These are phyloP conservation scores for Vanessa tameamea DNA, from an alignment of 1,140 invertebrate genomes.

Conservation along the genomic window DNA sequence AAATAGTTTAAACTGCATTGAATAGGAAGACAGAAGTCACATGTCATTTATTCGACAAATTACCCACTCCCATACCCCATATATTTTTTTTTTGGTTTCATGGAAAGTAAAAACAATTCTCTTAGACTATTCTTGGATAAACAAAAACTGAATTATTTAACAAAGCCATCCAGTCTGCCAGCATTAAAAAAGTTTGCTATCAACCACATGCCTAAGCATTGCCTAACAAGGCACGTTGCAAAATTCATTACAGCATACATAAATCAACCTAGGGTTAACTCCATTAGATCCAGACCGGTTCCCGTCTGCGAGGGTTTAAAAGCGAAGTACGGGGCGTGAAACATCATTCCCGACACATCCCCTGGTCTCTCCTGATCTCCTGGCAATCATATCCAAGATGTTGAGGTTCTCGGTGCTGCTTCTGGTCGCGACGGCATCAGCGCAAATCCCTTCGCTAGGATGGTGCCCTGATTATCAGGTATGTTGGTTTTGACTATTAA, in stretches of 20 bases:
- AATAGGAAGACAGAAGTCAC: no score
- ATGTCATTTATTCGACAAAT: no score
- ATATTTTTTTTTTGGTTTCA: no score
- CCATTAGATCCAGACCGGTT: conserved; percentile 75
- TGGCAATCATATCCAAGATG: conserved; percentile 50
- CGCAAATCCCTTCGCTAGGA: conserved; percentile 77
- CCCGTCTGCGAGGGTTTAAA: conserved; percentile 60
- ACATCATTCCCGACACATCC: conserved; percentile 61
- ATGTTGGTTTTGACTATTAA: conserved; percentile 37
- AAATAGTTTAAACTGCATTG: no score
- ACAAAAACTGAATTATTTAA: conserved; percentile 38
- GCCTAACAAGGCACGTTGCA: conserved; percentile 67
- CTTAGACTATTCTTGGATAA: conserved; percentile 27
- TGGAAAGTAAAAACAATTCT: conserved; percentile 17
- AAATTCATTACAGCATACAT: conserved; percentile 65
- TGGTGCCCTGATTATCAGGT: conserved; percentile 80
- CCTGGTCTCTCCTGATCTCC: conserved; percentile 41
- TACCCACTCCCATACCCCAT: no score
- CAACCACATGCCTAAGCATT: conserved; percentile 55
- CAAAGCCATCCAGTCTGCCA: conserved; percentile 28
- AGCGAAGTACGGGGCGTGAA: conserved; percentile 49
- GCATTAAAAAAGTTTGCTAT: conserved; percentile 56
- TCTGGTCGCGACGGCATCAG: conserved; percentile 63
- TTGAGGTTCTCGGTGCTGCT: conserved; percentile 60
- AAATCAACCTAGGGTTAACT: conserved; percentile 59